Evolutionary conservation across 2,113 vertebrate species (phyloP).

Genomic region (Leuciscus idus): DNA sequence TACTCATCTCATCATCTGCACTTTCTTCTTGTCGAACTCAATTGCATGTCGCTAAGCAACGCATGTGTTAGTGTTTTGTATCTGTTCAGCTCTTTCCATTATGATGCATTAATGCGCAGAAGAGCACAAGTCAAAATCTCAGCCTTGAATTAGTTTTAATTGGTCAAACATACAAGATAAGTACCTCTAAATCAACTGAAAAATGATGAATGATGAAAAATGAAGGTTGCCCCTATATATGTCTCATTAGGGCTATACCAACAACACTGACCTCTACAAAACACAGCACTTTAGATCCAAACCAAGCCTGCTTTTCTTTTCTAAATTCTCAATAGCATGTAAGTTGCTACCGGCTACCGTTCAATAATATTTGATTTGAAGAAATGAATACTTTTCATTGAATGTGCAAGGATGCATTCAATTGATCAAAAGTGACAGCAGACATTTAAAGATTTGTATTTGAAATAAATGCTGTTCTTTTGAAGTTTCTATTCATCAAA

Average conservation of each 20-base stretch:
- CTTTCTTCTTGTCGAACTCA: not conserved
- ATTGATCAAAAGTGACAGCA: not conserved
- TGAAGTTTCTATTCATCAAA: not conserved
- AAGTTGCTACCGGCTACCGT: not conserved
- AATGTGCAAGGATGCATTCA: not conserved
- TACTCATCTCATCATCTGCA: not conserved
- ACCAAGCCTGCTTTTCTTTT: not conserved
- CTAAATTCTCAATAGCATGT: too few species aligned
- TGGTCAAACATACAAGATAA: not conserved
- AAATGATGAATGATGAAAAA: not conserved
- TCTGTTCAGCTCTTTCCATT: not conserved
- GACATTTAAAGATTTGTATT: not conserved
- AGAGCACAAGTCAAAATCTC: not conserved
- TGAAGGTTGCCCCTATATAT: not conserved
- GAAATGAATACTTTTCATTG: not conserved
- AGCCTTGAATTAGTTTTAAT: not conserved
- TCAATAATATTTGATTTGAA: not conserved
- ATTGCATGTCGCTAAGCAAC: constrained; percentile 13
- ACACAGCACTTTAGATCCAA: not conserved
- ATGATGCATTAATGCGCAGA: not conserved
- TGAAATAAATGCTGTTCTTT: not conserved
- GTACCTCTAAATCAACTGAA: not conserved
- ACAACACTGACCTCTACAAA: not conserved
- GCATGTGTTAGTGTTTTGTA: not conserved
- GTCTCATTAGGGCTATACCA: not conserved